These are phyloP conservation scores for Mus spicilegus DNA, from an alignment of 2,113 vertebrate genomes.

Conservation along the genomic window DNA sequence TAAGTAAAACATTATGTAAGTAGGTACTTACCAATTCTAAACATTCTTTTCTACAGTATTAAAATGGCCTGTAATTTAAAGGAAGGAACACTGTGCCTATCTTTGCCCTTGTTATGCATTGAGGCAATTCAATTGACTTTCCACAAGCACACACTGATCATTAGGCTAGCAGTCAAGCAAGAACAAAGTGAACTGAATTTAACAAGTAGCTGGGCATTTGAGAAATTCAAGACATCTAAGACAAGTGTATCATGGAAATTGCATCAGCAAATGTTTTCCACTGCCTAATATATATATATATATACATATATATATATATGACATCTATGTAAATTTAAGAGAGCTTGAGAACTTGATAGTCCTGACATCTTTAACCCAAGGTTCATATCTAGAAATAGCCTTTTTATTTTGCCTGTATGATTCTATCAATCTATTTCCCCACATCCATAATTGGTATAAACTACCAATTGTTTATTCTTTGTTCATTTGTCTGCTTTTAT, in stretches of 20 bases:
- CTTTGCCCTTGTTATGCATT: conserved; percentile 66
- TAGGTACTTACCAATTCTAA: conserved; percentile 51
- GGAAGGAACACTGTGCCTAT: conserved; percentile 31
- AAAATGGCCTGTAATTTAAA: conserved; percentile 71
- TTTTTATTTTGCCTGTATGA: neutral
- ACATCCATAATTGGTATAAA: neutral
- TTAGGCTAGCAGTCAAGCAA: conserved; percentile 57
- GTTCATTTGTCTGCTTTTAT: neutral
- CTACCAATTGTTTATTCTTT: neutral
- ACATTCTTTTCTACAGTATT: conserved; percentile 49
- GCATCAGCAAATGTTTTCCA: conserved; percentile 47
- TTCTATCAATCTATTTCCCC: neutral
- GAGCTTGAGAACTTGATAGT: neutral
- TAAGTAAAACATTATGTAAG: conserved; percentile 51
- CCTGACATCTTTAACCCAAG: neutral
- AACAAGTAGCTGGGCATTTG: conserved; percentile 41
- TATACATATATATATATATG: conserved; percentile 45
- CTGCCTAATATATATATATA: conserved; percentile 23
- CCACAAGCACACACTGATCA: conserved; percentile 12
- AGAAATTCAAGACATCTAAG: conserved; percentile 57
- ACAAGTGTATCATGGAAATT: conserved; percentile 49
- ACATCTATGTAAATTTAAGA: neutral
- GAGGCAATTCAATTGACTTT: conserved; percentile 66
- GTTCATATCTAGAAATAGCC: neutral
- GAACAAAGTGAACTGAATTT: conserved; percentile 63